Percentiles rank a stretch among this genome's conserved stretches.
These are phyloP conservation scores for Zoroaster sp. DNA, from an alignment of 53 echinoderm and acorn worm genomes.

Conservation along the genomic window DNA sequence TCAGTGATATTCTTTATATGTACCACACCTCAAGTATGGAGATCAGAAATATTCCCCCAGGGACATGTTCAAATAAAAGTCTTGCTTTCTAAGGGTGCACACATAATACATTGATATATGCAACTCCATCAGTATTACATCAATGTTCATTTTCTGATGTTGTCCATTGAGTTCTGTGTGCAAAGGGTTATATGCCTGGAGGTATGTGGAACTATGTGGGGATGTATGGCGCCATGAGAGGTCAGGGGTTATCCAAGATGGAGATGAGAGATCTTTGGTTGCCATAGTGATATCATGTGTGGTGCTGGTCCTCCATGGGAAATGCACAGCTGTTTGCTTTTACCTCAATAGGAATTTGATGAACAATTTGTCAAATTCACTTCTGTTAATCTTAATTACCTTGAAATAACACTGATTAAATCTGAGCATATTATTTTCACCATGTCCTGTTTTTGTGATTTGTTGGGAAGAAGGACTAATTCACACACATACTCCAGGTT, in stretches of 20 bases:
- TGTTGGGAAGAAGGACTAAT: background rate
- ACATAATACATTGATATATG: conserved; percentile 46
- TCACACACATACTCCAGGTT: too few species aligned
- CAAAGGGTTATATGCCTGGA: background rate
- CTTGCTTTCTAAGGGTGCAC: conserved; percentile 4
- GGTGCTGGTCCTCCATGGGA: background rate
- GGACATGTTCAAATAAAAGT: conserved; percentile 29
- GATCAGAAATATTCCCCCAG: conserved; percentile 13
- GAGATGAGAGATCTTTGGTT: conserved; percentile 43
- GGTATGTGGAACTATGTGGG: background rate
- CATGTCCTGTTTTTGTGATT: too few species aligned
- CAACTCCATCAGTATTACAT: conserved; percentile 30
- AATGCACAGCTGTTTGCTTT: conserved; percentile 31
- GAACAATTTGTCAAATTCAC: conserved; percentile 15
- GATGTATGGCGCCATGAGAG: conserved; percentile 31
- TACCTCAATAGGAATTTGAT: background rate
- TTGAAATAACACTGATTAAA: too few species aligned
- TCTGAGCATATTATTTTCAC: too few species aligned
- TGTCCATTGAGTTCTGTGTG: conserved; percentile 21
- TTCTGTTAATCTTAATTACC: background rate
- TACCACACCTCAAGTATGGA: conserved; percentile 15
- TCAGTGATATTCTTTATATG: conserved; percentile 32
- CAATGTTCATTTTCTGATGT: conserved; percentile 35
- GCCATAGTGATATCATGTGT: conserved; percentile 55
- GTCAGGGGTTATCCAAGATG: conserved; percentile 44